A percentile compares a stretch with the other conserved stretches of the same genome.
phyloP scores from a whole-genome alignment of 1,140 invertebrate species.

The Heliconius hermathena region DNA sequence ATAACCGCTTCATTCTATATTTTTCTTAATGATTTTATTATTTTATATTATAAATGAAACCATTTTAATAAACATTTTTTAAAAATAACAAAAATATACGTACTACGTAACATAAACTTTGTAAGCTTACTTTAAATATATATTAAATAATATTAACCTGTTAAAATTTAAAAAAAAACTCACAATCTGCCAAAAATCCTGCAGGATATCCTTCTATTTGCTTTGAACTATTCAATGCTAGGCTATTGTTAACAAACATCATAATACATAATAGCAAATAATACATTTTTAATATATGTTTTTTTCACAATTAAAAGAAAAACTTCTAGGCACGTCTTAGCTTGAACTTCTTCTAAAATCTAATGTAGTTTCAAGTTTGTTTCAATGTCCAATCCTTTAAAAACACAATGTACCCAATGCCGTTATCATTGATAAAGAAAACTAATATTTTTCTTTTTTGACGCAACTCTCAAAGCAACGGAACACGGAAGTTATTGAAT shows the following conservation, averaged over 20 bases:
- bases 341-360: constrained; percentile 40
- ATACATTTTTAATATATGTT: constrained; percentile 11
- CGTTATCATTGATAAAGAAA: background rate
- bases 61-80: too few species aligned
- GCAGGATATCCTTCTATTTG: constrained; percentile 55
- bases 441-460: background rate
- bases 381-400: background rate
- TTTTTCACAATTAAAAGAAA: background rate
- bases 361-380: constrained; percentile 25
- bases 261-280: constrained; percentile 7
- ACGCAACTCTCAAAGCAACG: too few species aligned
- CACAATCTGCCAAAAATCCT: constrained; percentile 58
- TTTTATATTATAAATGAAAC: too few species aligned
- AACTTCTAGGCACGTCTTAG: constrained; percentile 31
- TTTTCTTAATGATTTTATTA: too few species aligned
- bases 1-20: too few species aligned
- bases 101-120: too few species aligned
- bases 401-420: background rate
- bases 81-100: too few species aligned
- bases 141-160: too few species aligned
- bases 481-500: too few species aligned
- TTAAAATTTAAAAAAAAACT: constrained; percentile 37
- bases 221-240: constrained; percentile 50
- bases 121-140: too few species aligned
- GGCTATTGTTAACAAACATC: background rate